These are phyloP conservation scores for Cheiracanthium punctorium DNA, from an alignment of 2,888 invertebrate species.

Conservation along the genomic window DNA sequence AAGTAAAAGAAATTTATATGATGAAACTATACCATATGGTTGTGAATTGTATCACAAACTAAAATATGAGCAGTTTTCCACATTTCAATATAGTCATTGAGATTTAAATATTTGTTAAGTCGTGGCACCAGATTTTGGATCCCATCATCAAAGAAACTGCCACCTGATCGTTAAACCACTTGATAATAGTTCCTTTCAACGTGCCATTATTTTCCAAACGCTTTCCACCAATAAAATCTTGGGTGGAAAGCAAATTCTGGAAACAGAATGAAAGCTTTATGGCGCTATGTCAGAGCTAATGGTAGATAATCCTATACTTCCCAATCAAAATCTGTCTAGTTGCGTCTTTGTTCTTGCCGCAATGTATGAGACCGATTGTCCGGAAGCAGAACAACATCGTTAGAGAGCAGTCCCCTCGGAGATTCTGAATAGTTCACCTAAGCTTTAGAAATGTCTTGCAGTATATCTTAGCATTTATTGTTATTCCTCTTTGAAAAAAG, in stretches of 20 bases:
- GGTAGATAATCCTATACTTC: neutral
- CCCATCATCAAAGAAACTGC: no score
- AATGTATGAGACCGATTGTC: neutral
- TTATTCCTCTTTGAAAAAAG: neutral
- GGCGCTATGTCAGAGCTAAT: neutral
- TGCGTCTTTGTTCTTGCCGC: neutral
- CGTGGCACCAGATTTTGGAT: no score
- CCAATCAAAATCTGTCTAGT: neutral
- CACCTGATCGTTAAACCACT: neutral
- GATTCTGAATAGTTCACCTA: neutral
- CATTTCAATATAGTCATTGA: no score
- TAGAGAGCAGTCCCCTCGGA: neutral
- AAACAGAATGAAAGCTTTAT: neutral
- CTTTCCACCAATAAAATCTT: no score
- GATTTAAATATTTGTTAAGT: no score
- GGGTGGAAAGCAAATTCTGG: no score
- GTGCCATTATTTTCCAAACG: neutral
- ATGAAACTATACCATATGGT: no score
- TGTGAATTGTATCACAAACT: no score
- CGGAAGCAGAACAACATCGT: neutral
- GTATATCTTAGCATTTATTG: constrained; percentile 14
- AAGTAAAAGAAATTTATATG: no score
- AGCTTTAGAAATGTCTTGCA: neutral
- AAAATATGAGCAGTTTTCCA: no score
- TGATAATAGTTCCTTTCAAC: no score